phyloP scores from a whole-genome alignment of 2,797 vertebrate species.

The Tenualosa ilisha region DNA sequence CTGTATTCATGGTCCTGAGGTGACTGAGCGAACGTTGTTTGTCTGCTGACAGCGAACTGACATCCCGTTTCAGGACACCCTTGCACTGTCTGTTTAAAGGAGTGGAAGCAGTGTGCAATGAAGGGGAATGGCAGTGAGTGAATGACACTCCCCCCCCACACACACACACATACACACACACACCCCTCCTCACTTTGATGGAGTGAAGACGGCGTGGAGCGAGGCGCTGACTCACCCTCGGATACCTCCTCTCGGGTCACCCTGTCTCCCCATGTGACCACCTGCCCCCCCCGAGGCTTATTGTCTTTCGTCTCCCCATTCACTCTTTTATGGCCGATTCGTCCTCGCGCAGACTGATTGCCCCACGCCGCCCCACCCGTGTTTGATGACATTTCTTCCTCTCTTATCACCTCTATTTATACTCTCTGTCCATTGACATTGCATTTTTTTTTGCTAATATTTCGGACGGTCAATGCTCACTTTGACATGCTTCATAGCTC shows the following conservation, averaged over 20 bases:
- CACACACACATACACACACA: not conserved
- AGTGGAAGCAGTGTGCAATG: constrained; percentile 68
- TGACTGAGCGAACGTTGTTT: constrained; percentile 57
- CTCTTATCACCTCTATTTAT: constrained; percentile 72
- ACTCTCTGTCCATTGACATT: constrained; percentile 65
- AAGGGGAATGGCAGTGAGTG: constrained; percentile 56
- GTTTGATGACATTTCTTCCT: constrained; percentile 69
- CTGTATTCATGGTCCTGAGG: not conserved
- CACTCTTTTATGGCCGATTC: constrained; percentile 73
- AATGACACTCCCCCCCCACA: constrained; percentile 60
- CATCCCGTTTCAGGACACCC: constrained; percentile 72
- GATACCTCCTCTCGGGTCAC: not conserved
- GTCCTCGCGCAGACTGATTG: constrained; percentile 68
- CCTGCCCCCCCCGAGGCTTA: constrained; percentile 55
- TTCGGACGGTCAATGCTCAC: constrained; percentile 72
- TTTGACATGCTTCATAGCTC: constrained; percentile 67
- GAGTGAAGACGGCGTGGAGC: constrained; percentile 64
- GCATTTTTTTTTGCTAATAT: constrained; percentile 49
- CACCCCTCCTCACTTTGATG: constrained; percentile 57
- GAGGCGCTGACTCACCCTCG: constrained; percentile 41
- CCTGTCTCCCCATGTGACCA: not conserved
- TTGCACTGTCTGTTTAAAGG: constrained; percentile 68
- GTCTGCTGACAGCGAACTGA: constrained; percentile 70
- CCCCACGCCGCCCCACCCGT: constrained; percentile 36
- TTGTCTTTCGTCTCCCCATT: constrained; percentile 75